phyloP scores from a whole-genome alignment of 1,140 invertebrate species.

The Hestina assimilis region DNA sequence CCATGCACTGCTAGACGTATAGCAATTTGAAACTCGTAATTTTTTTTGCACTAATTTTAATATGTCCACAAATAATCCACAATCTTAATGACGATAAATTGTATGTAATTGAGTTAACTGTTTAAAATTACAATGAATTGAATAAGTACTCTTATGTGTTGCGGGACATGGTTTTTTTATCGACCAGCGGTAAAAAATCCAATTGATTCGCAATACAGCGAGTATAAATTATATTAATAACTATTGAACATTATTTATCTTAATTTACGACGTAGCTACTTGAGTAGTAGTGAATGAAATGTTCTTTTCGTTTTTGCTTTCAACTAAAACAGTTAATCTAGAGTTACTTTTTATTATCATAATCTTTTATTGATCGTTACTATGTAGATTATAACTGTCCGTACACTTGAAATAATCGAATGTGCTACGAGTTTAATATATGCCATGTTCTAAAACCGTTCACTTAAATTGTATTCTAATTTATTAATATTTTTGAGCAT shows the following conservation, averaged over 20 bases:
- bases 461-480: no score
- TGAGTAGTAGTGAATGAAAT: slow-evolving; percentile 1
- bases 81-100: slow-evolving; percentile 41
- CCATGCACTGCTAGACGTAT: slow-evolving; percentile 45
- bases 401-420: no score
- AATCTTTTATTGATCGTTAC: no score
- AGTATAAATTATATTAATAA: slow-evolving; percentile 16
- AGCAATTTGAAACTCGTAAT: slow-evolving; percentile 40
- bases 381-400: no score
- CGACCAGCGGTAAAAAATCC: slow-evolving; percentile 19
- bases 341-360: no score
- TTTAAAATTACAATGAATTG: slow-evolving; percentile 41
- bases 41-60: slow-evolving; percentile 43
- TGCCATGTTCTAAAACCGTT: no score
- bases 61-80: slow-evolving; percentile 34
- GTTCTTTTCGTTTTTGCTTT: slow-evolving; percentile 1
- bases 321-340: neutral
- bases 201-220: slow-evolving; percentile 25
- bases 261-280: slow-evolving; percentile 5
- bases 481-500: no score
- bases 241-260: slow-evolving; percentile 11
- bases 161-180: slow-evolving; percentile 24
- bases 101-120: slow-evolving; percentile 44
- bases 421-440: no score
- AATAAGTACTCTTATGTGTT: slow-evolving; percentile 34